A percentile compares a stretch with the other conserved stretches of the same genome.
Evolutionary conservation across 2,797 vertebrate genomes (phyloP).

Genomic region (Mormyrus proboscirostris): DNA sequence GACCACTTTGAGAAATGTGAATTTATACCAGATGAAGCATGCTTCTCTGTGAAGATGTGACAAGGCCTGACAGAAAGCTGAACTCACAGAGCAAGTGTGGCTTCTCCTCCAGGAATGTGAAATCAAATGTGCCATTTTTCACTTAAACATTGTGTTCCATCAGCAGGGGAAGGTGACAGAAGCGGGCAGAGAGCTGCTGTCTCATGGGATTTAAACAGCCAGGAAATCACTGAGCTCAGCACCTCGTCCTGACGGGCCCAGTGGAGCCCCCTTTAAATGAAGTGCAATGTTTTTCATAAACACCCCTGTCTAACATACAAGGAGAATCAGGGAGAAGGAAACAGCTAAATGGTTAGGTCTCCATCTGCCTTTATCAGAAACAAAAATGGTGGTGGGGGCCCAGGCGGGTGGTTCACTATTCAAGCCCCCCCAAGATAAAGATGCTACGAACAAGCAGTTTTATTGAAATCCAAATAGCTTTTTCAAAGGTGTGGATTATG

Average conservation of each 20-base stretch:
- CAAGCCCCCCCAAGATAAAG: neutral
- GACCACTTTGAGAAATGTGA: neutral
- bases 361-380: neutral
- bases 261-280: slow-evolving; percentile 58
- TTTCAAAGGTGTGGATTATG: neutral
- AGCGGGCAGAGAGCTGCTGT: slow-evolving; percentile 57
- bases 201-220: slow-evolving; percentile 62
- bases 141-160: slow-evolving; percentile 64
- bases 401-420: neutral
- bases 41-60: neutral
- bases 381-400: neutral
- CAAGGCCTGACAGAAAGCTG: neutral
- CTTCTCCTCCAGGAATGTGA: slow-evolving; percentile 51
- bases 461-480: neutral
- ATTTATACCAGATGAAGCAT: neutral
- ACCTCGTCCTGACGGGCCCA: slow-evolving; percentile 66
- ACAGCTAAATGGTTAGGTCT: neutral
- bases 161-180: slow-evolving; percentile 57
- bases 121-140: slow-evolving; percentile 63
- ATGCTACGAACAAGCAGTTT: neutral
- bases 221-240: slow-evolving; percentile 72
- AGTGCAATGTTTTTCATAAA: slow-evolving; percentile 66
- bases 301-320: slow-evolving; percentile 52
- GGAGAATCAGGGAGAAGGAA: neutral
- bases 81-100: slow-evolving; percentile 19